Base-by-base conservation (phyloP, 2,888 invertebrate genomes). In the Hydrotaea diabolus region DNA sequence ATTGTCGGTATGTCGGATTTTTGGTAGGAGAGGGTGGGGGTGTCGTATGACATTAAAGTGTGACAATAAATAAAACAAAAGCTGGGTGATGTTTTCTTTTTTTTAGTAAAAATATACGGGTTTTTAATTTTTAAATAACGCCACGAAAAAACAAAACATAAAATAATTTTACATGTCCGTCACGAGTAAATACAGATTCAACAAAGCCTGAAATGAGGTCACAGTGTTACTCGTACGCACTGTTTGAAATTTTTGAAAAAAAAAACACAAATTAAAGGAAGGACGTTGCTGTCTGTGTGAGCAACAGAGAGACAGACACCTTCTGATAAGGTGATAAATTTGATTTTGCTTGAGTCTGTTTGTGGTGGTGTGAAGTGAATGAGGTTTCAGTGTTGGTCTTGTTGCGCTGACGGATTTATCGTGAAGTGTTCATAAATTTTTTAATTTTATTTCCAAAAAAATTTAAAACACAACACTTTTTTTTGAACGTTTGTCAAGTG, bases 171-270 rank as follows among this genome's bases (percentile, higher is more conserved):
- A 85, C 79, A 85, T 82, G 79, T 82, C 78, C 66, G 31, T 76
- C 79, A 74, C 79, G 76, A 46, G 66, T 77, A 77, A 82, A 82
- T 80, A 80, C 79, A 77, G 73, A 82, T 82, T 85, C 77, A 85
- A 85, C 82, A 82, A 85, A 72, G 76, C 85, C 55, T 77, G 77
- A 85, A 85, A 85, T 85, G 82, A 85, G 85, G 85, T 85, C 85
- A 85, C 69, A 69, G 46, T 69, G 69, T 69, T 46, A 69, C 69
- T 69, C 19, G 69, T 46, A 69, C 69, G 23, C 46, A 46, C 9
- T 43, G 7, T 69, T 69, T 69, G 39, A 19, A 31, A 31, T 31
- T 39, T 64, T n/a, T n/a, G n/a, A n/a, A n/a, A n/a, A n/a, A n/a
- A n/a, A n/a, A n/a, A n/a, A n/a, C n/a, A n/a, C n/a, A n/a, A n/a